Percentiles rank a stretch among this genome's conserved stretches.
Conservation (phyloP, 2,113 vertebrate species). For the Narcine bancroftii region DNA sequence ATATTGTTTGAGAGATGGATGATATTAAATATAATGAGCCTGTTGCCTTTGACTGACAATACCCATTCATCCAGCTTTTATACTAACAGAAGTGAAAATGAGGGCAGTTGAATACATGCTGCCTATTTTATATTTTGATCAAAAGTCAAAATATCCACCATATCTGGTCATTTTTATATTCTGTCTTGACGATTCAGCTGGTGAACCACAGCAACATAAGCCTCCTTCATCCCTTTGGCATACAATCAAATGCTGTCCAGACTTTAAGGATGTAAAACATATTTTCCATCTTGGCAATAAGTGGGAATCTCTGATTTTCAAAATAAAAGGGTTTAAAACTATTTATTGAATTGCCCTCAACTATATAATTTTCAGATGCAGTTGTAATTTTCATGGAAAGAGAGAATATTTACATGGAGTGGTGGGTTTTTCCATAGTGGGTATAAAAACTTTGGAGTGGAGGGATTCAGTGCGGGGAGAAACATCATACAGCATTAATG, state of each 20-base stretch:
- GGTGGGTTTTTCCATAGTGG: background rate
- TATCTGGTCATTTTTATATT: background rate
- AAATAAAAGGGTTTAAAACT: background rate
- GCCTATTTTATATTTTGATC: background rate
- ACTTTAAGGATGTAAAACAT: background rate
- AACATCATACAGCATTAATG: background rate
- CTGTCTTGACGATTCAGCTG: background rate
- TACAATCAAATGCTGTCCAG: background rate
- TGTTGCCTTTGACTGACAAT: background rate
- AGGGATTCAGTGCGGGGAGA: no score
- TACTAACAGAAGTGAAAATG: background rate
- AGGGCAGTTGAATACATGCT: background rate
- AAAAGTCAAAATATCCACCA: background rate
- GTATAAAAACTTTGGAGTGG: background rate
- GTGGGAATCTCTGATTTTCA: no score
- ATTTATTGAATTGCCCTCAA: background rate
- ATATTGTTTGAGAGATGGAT: background rate
- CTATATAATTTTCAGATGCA: background rate
- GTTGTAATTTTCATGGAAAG: background rate
- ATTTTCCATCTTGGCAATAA: background rate
- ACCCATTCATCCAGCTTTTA: background rate
- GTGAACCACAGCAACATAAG: no score
- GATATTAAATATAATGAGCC: background rate
- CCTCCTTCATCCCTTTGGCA: background rate
- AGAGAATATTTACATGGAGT: background rate